phyloP scores from a whole-genome alignment of 2,797 vertebrate genomes.

The Artibeus jamaicensis region DNA sequence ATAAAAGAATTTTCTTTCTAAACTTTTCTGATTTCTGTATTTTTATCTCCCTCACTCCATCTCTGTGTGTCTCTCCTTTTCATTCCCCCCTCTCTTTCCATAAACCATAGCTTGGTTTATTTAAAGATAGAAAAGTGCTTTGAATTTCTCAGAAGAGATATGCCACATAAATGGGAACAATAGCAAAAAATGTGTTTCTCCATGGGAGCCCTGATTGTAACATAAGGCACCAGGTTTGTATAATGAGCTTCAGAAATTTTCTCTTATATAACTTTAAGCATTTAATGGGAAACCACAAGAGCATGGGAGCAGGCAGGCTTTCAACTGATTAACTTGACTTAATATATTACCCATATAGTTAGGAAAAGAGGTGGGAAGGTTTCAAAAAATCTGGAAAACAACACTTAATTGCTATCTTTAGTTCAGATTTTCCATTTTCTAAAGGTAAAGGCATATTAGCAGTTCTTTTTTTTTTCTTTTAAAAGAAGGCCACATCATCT shows the following conservation, averaged over 20 bases:
- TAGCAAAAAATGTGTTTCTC: background rate
- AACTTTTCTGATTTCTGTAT: background rate
- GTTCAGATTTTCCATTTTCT: background rate
- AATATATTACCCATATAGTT: background rate
- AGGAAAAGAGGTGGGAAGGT: background rate
- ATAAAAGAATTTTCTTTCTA: background rate
- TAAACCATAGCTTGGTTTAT: background rate
- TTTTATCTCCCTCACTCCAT: background rate
- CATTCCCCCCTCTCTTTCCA: background rate
- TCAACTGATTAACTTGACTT: background rate
- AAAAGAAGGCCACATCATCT: background rate
- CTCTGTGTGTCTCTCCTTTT: background rate
- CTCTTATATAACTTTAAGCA: constrained; percentile 21
- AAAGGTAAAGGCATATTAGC: background rate
- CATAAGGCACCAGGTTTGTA: background rate
- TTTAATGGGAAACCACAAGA: constrained; percentile 22
- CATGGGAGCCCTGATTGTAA: background rate
- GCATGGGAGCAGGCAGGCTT: background rate
- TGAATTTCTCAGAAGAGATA: background rate
- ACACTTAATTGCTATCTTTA: background rate
- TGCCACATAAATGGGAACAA: background rate
- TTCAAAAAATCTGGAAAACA: background rate
- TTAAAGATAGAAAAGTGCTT: constrained; percentile 5
- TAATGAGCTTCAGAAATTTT: constrained; percentile 31
- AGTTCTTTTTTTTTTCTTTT: background rate